Evolutionary conservation across 2,888 invertebrate genomes (phyloP), one percentile per base, ranked within the genome.

Genomic region (Harpagoxenus sublaevis): DNA sequence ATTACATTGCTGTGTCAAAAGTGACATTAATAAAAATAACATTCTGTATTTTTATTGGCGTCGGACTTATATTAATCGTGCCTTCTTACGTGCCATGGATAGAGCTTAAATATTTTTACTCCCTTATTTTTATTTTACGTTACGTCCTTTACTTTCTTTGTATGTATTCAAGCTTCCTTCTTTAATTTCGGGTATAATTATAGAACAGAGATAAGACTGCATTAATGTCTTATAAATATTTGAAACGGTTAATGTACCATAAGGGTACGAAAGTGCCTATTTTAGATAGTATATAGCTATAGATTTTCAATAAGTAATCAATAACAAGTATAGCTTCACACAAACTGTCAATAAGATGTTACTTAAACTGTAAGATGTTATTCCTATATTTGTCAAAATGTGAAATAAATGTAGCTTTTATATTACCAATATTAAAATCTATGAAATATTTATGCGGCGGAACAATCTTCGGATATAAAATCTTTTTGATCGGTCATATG

Each of bases 181-280:
- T 5, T 79, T 39, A 53, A 28, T 71, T 79, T 79, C 10, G 2
- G 15, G 31, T 35, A 35, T 35, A 31, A 23, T 45, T 12, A 55
- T 57, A 57, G 45, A 79, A 9, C 23, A 57, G 45, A 60, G 39
- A 60, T 48, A 71, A 71, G 79, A 71, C 57, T 79, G 78, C 57
- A 28, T 71, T 35, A 71, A 60, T 18, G 79, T 79, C 79, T 79
- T 79, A 71, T 70, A 35, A 57, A 70, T 48, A 60, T 71, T 71
- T 60, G 71, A 71, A 15, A 57, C 15, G 45, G 1, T 57, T 78
- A 68, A 78, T 42, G 53, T 77, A 53, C 12, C 39, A n/a, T 15
- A 45, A 78, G 12, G 28, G 28, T 55, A 55, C 5, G 48, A 71
- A 79, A 79, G 79, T 79, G 79, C 79, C 79, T 79, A 79, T 3